Evolutionary conservation across 2,888 invertebrate genomes (phyloP), one percentile per base, ranked within the genome.

Genomic region (Spisula subtruncata): DNA sequence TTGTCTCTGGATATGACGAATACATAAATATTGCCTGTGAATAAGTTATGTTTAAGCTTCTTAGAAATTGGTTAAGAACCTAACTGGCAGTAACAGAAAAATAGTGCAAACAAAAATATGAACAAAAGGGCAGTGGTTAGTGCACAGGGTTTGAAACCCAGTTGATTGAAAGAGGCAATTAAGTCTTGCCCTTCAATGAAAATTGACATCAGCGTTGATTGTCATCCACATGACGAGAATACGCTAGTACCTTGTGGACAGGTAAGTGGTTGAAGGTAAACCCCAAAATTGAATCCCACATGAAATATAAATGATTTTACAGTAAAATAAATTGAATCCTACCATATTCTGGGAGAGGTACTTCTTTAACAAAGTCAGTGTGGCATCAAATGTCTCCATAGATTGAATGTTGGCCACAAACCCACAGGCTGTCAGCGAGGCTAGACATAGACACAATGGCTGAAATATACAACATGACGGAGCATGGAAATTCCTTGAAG

Each of bases 371-470:
- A 85, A 16, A 2, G 56, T 5, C 20, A 85, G 5, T 6, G 85
- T 80, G 8, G 35, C 71, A 83, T 93, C 92, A 18, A 94, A 92
- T 1, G 60, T 85, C 20, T 94, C 93, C 20, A 86, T 80, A 6
- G 90, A 85, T 35, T 95, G 29, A 46, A 94, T 92, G 83, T 94
- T 95, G 79, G 93, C 87, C n/a, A 91, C 87, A 85, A 94, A 95
- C 5, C 93, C 93, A 29, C 93, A 80, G 1, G 93, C 94, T 16
- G 93, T 90, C 32, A 94, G 89, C 79, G 91, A 90, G 35, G 94
- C 91, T 54, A 94, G 51, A 79, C 91, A 88, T 25, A 94, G 89
- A 92, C 93, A 93, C 71, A 94, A 56, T 1, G 92, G 92, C 95
- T 94, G 91, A 29, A 93, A 88, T 82, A 20, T 0, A n/a, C n/a